Percentiles rank a stretch among this genome's conserved stretches.
phyloP scores from a whole-genome alignment of 2,888 invertebrate species.

The Drepanosiphum platanoidis region DNA sequence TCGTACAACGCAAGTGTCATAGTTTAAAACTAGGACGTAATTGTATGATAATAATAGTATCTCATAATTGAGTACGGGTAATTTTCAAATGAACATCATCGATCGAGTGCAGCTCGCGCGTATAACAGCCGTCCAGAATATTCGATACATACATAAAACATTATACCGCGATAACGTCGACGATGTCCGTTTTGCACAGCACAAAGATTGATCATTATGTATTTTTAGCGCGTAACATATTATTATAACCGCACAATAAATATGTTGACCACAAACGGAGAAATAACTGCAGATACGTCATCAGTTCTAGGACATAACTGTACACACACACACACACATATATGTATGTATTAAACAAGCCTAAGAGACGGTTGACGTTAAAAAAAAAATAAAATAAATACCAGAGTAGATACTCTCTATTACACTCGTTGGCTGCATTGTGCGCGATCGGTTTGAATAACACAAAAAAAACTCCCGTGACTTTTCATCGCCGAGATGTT shows the following conservation, averaged over 20 bases:
- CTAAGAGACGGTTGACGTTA: neutral
- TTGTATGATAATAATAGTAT: constrained; percentile 2
- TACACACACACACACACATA: too few species aligned
- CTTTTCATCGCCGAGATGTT: neutral
- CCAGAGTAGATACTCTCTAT: neutral
- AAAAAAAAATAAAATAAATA: neutral
- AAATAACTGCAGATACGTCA: constrained; percentile 31
- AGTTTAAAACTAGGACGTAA: constrained; percentile 27
- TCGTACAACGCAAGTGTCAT: neutral
- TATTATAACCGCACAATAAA: neutral
- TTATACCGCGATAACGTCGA: neutral
- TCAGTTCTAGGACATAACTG: constrained; percentile 35
- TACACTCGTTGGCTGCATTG: too few species aligned
- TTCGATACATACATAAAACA: neutral
- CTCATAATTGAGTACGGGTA: constrained; percentile 1
- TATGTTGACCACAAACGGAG: constrained; percentile 17
- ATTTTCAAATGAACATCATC: neutral
- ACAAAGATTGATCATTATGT: neutral
- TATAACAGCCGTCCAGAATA: neutral
- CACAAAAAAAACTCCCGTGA: neutral
- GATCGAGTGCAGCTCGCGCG: neutral
- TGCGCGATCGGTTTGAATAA: neutral
- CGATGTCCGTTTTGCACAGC: neutral
- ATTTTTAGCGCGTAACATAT: constrained; percentile 1
- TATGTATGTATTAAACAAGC: too few species aligned